Percentiles rank a stretch among this genome's conserved stretches.
phyloP scores from a whole-genome alignment of 2,113 vertebrate species.

The Sylvietta virens region DNA sequence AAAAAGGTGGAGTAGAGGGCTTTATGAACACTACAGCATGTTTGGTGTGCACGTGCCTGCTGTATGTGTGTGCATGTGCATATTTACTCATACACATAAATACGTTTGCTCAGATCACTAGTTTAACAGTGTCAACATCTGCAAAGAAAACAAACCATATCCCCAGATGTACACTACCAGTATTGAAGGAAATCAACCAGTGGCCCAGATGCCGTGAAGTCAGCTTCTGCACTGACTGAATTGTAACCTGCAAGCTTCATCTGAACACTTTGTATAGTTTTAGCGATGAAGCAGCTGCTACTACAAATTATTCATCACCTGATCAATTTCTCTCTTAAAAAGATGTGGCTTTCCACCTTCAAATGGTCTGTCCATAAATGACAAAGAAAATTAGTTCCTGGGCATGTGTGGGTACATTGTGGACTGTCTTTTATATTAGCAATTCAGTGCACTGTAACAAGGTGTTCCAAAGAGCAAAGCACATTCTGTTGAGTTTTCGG shows the following conservation, averaged over 20 bases:
- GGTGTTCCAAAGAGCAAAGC: neutral
- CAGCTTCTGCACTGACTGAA: neutral
- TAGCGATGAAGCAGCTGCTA: neutral
- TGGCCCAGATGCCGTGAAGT: neutral
- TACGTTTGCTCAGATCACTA: neutral
- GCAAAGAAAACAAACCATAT: neutral
- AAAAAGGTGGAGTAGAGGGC: neutral
- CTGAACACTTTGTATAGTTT: neutral
- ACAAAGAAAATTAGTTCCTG: neutral
- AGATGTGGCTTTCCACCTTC: neutral
- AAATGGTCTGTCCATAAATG: neutral
- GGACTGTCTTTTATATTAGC: neutral
- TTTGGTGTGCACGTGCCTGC: rapidly evolving
- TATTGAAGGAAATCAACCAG: neutral
- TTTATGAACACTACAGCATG: neutral
- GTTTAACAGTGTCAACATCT: neutral
- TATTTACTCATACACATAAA: neutral
- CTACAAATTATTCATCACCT: neutral
- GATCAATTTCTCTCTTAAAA: neutral
- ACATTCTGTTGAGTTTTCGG: neutral
- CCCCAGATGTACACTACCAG: neutral
- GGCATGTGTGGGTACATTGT: neutral
- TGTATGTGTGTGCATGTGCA: rapidly evolving
- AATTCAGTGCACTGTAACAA: neutral
- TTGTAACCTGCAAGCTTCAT: neutral